phyloP scores from a whole-genome alignment of 2,113 vertebrate genomes.

The Cnemophilus loriae region DNA sequence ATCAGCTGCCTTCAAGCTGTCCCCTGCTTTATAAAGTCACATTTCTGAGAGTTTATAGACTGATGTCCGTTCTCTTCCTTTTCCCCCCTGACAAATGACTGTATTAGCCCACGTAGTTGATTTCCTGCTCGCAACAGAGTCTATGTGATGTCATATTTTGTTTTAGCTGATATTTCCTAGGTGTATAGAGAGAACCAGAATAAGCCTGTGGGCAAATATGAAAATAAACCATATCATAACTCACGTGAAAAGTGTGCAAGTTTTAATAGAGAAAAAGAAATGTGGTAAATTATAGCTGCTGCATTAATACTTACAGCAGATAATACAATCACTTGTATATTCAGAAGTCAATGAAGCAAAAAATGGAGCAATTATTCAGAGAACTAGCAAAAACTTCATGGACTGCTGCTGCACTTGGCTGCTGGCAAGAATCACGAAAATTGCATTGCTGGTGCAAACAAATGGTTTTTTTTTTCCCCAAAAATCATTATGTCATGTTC shows the following conservation, averaged over 20 bases:
- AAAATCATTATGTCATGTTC: not conserved
- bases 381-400: not conserved
- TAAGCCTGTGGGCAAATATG: not conserved
- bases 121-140: not conserved
- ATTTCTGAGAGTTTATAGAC: not conserved
- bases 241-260: not conserved
- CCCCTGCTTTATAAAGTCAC: not conserved
- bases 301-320: not conserved
- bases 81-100: not conserved
- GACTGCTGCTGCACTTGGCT: not conserved
- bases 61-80: not conserved
- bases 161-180: not conserved
- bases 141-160: accelerated
- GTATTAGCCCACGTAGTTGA: not conserved
- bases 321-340: not conserved
- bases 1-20: not conserved
- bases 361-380: not conserved
- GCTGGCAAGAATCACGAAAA: not conserved
- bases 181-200: not conserved
- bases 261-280: not conserved
- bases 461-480: not conserved
- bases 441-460: not conserved
- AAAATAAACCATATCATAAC: not conserved
- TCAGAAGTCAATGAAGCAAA: not conserved
- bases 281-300: not conserved